Conservation (phyloP, 2,797 vertebrate species). For the Nyctibius grandis region DNA sequence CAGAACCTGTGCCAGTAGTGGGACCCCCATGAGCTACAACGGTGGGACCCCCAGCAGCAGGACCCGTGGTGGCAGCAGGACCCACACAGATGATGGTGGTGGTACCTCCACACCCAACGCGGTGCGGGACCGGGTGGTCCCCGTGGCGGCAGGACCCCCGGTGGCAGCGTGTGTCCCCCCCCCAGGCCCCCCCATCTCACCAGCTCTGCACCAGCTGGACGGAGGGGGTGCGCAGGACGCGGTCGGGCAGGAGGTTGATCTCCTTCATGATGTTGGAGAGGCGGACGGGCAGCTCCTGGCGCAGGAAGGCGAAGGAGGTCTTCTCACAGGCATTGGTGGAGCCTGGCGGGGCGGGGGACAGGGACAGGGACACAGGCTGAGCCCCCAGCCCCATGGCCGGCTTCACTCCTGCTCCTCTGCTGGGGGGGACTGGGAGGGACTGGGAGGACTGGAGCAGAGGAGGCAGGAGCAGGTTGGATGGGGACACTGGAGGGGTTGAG, state of each 20-base stretch:
- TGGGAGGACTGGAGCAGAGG: neutral
- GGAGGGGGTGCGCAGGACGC: constrained; percentile 85
- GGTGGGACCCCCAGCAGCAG: neutral
- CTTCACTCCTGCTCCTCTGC: too few species aligned
- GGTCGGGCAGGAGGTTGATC: constrained; percentile 89
- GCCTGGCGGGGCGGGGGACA: constrained; percentile 66
- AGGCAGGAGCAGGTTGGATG: neutral
- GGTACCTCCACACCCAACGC: neutral
- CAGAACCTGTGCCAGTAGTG: neutral
- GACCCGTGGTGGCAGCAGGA: neutral
- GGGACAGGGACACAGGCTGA: neutral
- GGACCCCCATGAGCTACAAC: too few species aligned
- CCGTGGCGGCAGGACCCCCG: rapidly evolving
- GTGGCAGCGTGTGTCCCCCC: neutral
- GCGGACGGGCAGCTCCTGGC: constrained; percentile 92
- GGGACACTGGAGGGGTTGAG: too few species aligned
- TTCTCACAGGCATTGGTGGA: constrained; percentile 95
- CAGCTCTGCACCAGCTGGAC: constrained; percentile 93
- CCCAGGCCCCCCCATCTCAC: constrained; percentile 52
- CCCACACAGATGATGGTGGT: rapidly evolving
- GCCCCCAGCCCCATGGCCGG: neutral
- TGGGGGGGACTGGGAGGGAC: neutral
- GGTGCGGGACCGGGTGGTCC: rapidly evolving
- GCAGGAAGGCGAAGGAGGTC: constrained; percentile 89
- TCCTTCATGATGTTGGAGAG: constrained; percentile 98